Evolutionary conservation across 1,140 invertebrate genomes (phyloP), one percentile per base, ranked within the genome.

Genomic region (Ips nitidus): DNA sequence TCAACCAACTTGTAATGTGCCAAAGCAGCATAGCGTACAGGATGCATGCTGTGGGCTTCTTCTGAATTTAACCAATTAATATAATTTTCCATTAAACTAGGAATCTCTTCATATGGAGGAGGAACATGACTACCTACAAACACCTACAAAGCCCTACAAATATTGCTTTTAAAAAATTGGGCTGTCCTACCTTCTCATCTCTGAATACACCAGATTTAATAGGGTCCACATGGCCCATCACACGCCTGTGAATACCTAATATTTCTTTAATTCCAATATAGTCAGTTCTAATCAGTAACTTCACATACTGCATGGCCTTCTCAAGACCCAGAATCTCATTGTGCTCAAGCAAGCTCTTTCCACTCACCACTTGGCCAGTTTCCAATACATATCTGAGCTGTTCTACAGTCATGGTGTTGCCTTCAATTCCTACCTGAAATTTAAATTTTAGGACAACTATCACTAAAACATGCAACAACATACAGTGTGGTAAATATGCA

Each of bases 1-100:
- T 93, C 91, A 1, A 98, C 97, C 58, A 99, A 80, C 83, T 98
- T 98, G 81, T 98, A 98, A 82, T 99, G 97, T 1, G 95, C 95
- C 60, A 98, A 81, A 4, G 96, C 94, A 43, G 95, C 95, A 81
- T 93, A 90, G 86, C 94, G 92, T 3, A 97, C 90, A 38, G 94
- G 94, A 85, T 97, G 94, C 79, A 96, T 82, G 41, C 87, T 85
- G 55, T 91, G 81, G 7, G 93, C 91, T 78, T 91, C 88, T 69
- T 95, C 93, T 1, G 93, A 94, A 80, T 98, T 94, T 1, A 94
- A 80, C 97, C 97, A 99, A 2, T 89, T 83, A 7, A 94, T 85
- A 80, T 98, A 96, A 70, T 92, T 90, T 37, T 88, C 84, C 94
- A 99, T 97, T 2, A 98, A 82, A 45, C 84, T 82, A 41, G 87